Evolutionary conservation across 1,140 invertebrate species (phyloP).

Genomic region (Drosophila simulans): DNA sequence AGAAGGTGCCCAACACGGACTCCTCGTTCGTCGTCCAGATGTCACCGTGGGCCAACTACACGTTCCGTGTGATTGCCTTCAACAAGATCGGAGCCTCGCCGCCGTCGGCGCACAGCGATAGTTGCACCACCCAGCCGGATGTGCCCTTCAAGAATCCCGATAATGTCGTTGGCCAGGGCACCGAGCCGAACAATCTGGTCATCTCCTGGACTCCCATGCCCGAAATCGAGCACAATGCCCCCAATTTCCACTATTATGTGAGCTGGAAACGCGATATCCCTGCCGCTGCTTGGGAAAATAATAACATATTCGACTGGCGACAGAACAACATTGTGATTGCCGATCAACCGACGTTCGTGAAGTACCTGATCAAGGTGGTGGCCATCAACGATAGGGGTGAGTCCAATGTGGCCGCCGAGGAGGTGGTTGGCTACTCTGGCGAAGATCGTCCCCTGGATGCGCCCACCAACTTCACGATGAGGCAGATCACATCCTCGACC

Average conservation of each 20-base stretch:
- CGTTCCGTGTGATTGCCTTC: slow-evolving; percentile 96
- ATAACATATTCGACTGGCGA: slow-evolving; percentile 92
- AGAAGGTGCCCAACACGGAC: slow-evolving; percentile 92
- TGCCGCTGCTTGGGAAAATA: slow-evolving; percentile 89
- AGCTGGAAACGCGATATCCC: slow-evolving; percentile 93
- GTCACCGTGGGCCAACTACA: slow-evolving; percentile 98
- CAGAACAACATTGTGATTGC: slow-evolving; percentile 88
- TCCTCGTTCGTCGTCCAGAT: slow-evolving; percentile 90
- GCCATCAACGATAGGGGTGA: slow-evolving; percentile 96
- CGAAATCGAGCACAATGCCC: slow-evolving; percentile 97
- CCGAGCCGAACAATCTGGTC: slow-evolving; percentile 94
- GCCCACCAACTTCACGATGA: slow-evolving; percentile 93
- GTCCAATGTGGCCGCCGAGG: slow-evolving; percentile 92
- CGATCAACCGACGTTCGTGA: slow-evolving; percentile 96
- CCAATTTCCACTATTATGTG: slow-evolving; percentile 95
- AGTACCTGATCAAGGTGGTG: slow-evolving; percentile 95
- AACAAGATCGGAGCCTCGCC: slow-evolving; percentile 97
- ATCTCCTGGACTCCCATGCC: slow-evolving; percentile 98
- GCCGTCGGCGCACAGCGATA: slow-evolving; percentile 92
- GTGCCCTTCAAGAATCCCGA: slow-evolving; percentile 97
- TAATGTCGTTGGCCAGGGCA: slow-evolving; percentile 96
- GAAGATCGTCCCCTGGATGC: slow-evolving; percentile 94
- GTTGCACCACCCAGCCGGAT: slow-evolving; percentile 94
- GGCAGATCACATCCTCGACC: slow-evolving; percentile 90
- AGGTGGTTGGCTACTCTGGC: slow-evolving; percentile 96